Conservation (phyloP, 2,888 invertebrate genomes). For the Drosophila niveifrons region DNA sequence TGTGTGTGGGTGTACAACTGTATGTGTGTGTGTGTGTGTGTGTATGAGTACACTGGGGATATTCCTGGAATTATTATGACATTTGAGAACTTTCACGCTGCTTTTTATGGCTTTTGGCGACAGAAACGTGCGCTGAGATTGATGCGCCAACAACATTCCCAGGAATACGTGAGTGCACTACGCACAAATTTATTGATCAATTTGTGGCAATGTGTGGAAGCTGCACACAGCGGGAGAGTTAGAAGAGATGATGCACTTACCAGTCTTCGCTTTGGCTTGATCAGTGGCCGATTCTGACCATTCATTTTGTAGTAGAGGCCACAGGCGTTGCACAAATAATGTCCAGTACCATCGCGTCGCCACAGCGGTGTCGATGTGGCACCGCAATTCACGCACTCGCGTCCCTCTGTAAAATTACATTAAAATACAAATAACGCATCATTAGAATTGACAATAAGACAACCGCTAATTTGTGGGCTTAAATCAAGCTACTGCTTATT, state of each 20-base stretch:
- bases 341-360: slow-evolving; percentile 98
- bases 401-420: slow-evolving; percentile 91
- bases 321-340: slow-evolving; percentile 99
- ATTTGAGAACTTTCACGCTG: slow-evolving; percentile 82
- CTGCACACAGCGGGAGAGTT: slow-evolving; percentile 52
- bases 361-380: slow-evolving; percentile 98
- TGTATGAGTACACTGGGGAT: slow-evolving; percentile 32
- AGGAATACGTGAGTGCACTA: slow-evolving; percentile 54
- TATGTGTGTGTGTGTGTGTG: slow-evolving; percentile 18
- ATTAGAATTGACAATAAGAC: slow-evolving; percentile 6
- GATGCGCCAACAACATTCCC: slow-evolving; percentile 71
- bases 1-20: not conserved
- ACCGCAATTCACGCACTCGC: slow-evolving; percentile 99
- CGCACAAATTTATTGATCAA: slow-evolving; percentile 74
- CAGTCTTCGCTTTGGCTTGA: slow-evolving; percentile 99
- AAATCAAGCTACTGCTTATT: slow-evolving; percentile 11
- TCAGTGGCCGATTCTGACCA: slow-evolving; percentile 98
- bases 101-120: slow-evolving; percentile 76
- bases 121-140: slow-evolving; percentile 72
- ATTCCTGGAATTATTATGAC: slow-evolving; percentile 83
- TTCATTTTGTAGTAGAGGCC: slow-evolving; percentile 99
- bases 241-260: slow-evolving; percentile 89
- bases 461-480: slow-evolving; percentile 4
- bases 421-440: slow-evolving; percentile 5
- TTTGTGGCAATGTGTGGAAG: slow-evolving; percentile 75